A percentile compares a stretch with the other conserved stretches of the same genome.
phyloP scores from a whole-genome alignment of 2,888 invertebrate species.

The Periphyllus acericola region DNA sequence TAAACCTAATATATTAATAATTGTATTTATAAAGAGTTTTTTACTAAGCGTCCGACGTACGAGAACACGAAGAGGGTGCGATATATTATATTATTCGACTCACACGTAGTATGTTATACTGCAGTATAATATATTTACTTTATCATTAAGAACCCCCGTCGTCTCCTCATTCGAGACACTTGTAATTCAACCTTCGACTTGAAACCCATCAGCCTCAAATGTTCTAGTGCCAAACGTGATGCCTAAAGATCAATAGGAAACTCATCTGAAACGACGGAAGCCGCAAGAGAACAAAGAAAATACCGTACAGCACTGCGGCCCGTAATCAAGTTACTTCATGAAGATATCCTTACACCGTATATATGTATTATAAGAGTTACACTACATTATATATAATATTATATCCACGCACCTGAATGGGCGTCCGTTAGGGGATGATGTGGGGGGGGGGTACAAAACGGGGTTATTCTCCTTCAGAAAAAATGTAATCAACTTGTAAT shows the following conservation, averaged over 20 bases:
- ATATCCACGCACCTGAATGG: too few relatives aligned
- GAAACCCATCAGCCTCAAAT: neutral
- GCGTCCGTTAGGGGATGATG: too few relatives aligned
- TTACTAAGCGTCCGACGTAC: neutral
- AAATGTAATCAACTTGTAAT: too few relatives aligned
- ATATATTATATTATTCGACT: neutral
- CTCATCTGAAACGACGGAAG: neutral
- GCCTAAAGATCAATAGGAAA: neutral
- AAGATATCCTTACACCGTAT: neutral
- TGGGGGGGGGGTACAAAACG: too few relatives aligned
- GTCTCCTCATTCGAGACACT: neutral
- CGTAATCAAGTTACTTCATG: neutral
- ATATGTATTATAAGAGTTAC: too few relatives aligned
- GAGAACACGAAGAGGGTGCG: neutral
- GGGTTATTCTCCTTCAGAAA: too few relatives aligned
- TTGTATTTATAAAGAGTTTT: too few relatives aligned
- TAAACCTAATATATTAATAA: too few relatives aligned
- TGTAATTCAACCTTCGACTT: constrained; percentile 17
- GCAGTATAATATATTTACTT: neutral
- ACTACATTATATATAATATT: too few relatives aligned
- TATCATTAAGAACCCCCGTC: neutral
- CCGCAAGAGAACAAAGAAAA: neutral
- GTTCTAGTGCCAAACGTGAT: neutral
- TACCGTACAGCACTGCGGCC: neutral
- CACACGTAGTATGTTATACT: neutral